Conservation (phyloP, 2,113 vertebrate species). For the Burhinus oedicnemus region DNA sequence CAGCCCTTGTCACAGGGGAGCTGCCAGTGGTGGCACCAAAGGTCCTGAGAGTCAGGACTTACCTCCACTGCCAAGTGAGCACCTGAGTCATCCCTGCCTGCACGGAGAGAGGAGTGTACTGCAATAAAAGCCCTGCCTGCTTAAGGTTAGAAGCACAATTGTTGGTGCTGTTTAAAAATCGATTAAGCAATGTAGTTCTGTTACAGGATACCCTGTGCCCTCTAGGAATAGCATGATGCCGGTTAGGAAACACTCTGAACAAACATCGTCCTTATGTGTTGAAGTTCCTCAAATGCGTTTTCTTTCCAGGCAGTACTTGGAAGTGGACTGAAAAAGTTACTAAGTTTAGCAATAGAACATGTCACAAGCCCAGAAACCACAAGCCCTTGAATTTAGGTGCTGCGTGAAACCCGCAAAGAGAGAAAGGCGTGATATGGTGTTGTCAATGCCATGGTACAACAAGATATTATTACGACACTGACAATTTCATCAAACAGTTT, state of each 20-base stretch:
- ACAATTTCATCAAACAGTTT: neutral
- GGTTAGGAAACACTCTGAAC: neutral
- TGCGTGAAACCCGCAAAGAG: neutral
- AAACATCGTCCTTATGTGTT: fast-evolving
- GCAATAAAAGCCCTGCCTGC: neutral
- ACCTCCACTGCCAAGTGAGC: neutral
- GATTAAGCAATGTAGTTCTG: neutral
- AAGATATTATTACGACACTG: neutral
- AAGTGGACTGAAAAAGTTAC: neutral
- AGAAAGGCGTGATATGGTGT: neutral
- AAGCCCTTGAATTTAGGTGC: neutral
- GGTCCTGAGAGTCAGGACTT: neutral
- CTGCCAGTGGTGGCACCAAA: neutral
- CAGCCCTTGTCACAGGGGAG: neutral
- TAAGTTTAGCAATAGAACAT: neutral
- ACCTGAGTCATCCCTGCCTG: neutral
- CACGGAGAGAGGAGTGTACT: neutral
- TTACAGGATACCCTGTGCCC: neutral
- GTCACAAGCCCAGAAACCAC: neutral
- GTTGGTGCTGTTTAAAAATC: neutral
- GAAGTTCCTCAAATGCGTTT: neutral
- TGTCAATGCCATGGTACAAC: neutral
- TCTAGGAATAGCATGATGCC: neutral
- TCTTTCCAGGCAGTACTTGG: neutral
- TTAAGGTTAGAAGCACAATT: neutral